Evolutionary conservation across 1,140 invertebrate genomes (phyloP).

Genomic region (Drosophila littoralis): DNA sequence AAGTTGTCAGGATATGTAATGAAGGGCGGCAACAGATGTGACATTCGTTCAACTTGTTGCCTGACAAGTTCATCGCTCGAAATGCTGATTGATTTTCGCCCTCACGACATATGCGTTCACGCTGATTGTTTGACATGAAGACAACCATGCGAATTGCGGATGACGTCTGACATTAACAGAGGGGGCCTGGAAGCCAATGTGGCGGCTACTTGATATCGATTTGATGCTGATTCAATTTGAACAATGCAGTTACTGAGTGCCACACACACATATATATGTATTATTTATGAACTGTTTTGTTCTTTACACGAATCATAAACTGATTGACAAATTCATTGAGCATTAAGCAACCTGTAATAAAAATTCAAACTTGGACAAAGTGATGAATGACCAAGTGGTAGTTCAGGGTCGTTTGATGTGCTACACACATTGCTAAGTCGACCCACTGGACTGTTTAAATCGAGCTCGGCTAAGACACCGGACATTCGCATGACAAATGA

Average conservation of each 20-base stretch:
- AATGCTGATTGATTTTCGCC: conserved; percentile 70
- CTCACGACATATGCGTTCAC: conserved; percentile 49
- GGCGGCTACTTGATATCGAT: conserved; percentile 62
- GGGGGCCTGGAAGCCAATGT: conserved; percentile 22
- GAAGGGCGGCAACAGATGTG: conserved; percentile 35
- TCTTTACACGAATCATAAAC: conserved; percentile 5
- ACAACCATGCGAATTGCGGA: conserved; percentile 14
- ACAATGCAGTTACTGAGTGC: conserved; percentile 24
- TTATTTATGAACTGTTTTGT: conserved; percentile 41
- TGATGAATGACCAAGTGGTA: conserved; percentile 16
- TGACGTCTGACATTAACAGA: conserved; percentile 2
- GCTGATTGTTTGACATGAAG: conserved; percentile 61
- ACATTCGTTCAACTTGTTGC: conserved; percentile 32
- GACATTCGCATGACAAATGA: conserved; percentile 48
- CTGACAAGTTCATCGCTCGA: conserved; percentile 58
- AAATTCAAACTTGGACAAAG: conserved; percentile 19
- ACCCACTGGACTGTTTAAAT: conserved; percentile 39
- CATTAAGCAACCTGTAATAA: conserved; percentile 33
- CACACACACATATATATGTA: conserved; percentile 2
- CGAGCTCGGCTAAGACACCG: conserved; percentile 14
- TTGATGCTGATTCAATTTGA: conserved; percentile 32
- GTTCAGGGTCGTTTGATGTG: conserved; percentile 24
- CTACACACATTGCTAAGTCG: conserved; percentile 31
- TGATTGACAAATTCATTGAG: conserved; percentile 35
- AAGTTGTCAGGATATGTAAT: conserved; percentile 37